Conservation (phyloP, 1,140 invertebrate species). For the Neomicropteryx cornuta region DNA sequence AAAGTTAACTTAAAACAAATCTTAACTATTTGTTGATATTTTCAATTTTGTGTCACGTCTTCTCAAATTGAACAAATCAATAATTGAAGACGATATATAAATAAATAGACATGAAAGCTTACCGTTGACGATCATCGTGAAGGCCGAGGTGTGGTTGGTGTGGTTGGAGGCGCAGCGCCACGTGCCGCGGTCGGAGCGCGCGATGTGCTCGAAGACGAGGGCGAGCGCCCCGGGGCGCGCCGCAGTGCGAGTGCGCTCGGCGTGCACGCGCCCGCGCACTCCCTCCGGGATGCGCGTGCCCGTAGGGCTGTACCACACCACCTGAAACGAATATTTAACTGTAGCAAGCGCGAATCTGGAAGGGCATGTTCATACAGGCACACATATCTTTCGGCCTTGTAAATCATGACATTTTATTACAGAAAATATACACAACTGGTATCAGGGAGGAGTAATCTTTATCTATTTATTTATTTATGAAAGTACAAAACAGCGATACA, state of each 20-base stretch:
- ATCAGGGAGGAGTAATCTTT: no score
- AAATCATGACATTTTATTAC: neutral
- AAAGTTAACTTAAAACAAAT: slow-evolving; percentile 6
- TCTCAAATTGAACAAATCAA: neutral
- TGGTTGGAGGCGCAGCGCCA: slow-evolving; percentile 25
- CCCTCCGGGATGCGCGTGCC: slow-evolving; percentile 24
- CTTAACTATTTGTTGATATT: neutral
- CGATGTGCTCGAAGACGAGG: slow-evolving; percentile 30
- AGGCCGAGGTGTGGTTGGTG: slow-evolving; percentile 21
- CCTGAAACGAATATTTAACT: slow-evolving; percentile 6
- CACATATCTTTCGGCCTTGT: neutral
- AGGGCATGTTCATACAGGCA: neutral
- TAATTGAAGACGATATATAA: no score
- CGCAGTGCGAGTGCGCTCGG: slow-evolving; percentile 21
- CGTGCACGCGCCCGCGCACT: slow-evolving; percentile 30
- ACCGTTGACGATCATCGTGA: slow-evolving; percentile 32
- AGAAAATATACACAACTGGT: neutral
- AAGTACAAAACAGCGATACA: no score
- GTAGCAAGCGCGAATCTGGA: neutral
- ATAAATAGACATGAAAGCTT: slow-evolving; percentile 14
- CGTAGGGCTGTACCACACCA: slow-evolving; percentile 27
- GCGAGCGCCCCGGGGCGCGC: slow-evolving; percentile 19
- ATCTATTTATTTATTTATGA: no score
- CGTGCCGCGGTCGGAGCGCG: slow-evolving; percentile 27
- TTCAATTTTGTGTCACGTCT: neutral